Evolutionary conservation across 2,113 vertebrate genomes (phyloP), one percentile per base, ranked within the genome.

Genomic region (Macrotus californicus): DNA sequence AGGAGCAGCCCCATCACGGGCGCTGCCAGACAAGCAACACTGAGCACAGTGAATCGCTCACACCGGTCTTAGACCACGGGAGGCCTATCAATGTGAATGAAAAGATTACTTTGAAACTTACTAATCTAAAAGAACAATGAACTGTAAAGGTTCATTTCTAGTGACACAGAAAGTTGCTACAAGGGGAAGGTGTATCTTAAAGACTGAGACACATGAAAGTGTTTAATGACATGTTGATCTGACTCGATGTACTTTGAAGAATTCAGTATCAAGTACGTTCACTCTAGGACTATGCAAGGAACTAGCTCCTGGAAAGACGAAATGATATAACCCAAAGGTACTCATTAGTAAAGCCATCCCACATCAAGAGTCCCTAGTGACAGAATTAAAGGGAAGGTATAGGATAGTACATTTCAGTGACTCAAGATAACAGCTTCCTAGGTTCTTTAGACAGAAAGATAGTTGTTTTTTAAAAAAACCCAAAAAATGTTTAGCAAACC

Each of bases 61-160:
- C 29, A 89, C 7, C 31, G 9, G 76, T 21, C 61, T 61, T 39
- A 34, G 52, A 64, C 34, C 70, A 67, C 1, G 85, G 73, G 70
- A 61, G 14, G n/a, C 22, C 85, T 86, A 56, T 34, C 48, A 77
- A 67, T 18, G 81, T 31, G 50, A 91, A 83, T 7, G 26, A 92
- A 87, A 85, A 95, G 15, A 86, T 41, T 52, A 79, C 50, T 94
- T 59, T 66, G 36, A 89, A 95, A 94, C 7, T 13, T 79, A 69
- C n/a, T 64, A 88, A 73, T 39, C 41, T 90, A 87, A 92, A 93
- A 87, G 69, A 91, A 83, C 41, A 93, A 91, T 79, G 61, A 83
- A 89, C 76, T 77, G 22, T 16, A 85, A 86, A 92, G 0, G 7
- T 84, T 94, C 50, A 31, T 11, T 12, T 93, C 80, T 80, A 83